These are phyloP conservation scores for Lithophane ornitopus DNA, from an alignment of 2,888 invertebrate species.

Conservation along the genomic window DNA sequence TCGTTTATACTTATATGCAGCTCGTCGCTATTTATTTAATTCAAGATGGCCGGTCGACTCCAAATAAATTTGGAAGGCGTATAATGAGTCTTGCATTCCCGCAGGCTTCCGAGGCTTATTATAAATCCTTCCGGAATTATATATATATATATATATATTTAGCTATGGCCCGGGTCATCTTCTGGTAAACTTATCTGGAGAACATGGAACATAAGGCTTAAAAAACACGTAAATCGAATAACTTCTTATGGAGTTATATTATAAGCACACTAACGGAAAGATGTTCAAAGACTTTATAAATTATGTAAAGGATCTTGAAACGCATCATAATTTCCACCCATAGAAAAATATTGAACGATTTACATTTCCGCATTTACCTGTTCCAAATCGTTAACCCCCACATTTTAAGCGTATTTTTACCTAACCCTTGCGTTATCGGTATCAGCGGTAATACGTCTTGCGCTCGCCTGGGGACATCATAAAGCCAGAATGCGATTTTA, in stretches of 20 bases:
- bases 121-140: too few relatives aligned
- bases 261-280: background rate
- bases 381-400: constrained; percentile 38
- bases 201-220: background rate
- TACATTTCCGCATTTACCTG: constrained; percentile 20
- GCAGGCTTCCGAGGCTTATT: too few relatives aligned
- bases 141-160: too few relatives aligned
- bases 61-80: too few relatives aligned
- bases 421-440: constrained; percentile 69
- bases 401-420: constrained; percentile 58
- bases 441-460: constrained; percentile 69
- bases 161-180: background rate
- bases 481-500: constrained; percentile 84
- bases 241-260: background rate
- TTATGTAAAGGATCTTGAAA: background rate
- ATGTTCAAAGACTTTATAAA: background rate
- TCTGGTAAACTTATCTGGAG: background rate
- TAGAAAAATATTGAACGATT: background rate
- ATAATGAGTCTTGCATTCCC: too few relatives aligned
- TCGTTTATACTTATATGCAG: background rate
- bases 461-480: constrained; percentile 70
- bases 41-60: too few relatives aligned
- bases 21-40: too few relatives aligned
- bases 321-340: background rate
- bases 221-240: background rate